Conservation (phyloP, 2,888 invertebrate genomes). For the Caenorhabditis parvicauda region DNA sequence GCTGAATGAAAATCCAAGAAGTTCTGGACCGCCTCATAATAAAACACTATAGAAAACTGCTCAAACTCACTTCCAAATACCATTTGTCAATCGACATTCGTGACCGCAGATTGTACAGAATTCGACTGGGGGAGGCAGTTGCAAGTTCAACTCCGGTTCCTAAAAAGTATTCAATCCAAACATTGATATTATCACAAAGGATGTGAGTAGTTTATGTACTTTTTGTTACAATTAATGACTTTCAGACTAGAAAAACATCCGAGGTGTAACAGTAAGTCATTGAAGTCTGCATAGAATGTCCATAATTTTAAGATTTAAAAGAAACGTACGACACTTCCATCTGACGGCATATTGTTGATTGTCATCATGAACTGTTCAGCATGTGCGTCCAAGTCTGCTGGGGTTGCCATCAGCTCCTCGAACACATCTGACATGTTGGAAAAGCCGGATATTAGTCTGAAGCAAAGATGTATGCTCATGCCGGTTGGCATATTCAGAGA, state of each 20-base stretch:
- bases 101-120: slow-evolving; percentile 46
- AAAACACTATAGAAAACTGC: no score
- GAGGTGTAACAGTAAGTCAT: neutral
- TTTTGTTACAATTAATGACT: no score
- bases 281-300: neutral
- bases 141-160: slow-evolving; percentile 39
- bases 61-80: slow-evolving; percentile 19
- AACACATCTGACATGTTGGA: slow-evolving; percentile 42
- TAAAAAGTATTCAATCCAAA: slow-evolving; percentile 17
- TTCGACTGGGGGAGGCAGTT: slow-evolving; percentile 31
- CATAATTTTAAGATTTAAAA: neutral
- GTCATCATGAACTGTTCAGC: slow-evolving; percentile 36
- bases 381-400: slow-evolving; percentile 15
- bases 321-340: slow-evolving; percentile 30
- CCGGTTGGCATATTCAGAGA: no score
- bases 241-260: neutral
- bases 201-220: neutral
- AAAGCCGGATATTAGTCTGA: slow-evolving; percentile 38
- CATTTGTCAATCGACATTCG: slow-evolving; percentile 36
- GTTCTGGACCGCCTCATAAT: no score
- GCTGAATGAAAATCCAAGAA: no score
- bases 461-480: slow-evolving; percentile 8
- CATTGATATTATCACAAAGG: neutral
- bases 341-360: slow-evolving; percentile 39
- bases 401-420: slow-evolving; percentile 32